These are phyloP conservation scores for Amblyopsis rosae DNA, from an alignment of 2,113 vertebrate genomes.

Conservation along the genomic window DNA sequence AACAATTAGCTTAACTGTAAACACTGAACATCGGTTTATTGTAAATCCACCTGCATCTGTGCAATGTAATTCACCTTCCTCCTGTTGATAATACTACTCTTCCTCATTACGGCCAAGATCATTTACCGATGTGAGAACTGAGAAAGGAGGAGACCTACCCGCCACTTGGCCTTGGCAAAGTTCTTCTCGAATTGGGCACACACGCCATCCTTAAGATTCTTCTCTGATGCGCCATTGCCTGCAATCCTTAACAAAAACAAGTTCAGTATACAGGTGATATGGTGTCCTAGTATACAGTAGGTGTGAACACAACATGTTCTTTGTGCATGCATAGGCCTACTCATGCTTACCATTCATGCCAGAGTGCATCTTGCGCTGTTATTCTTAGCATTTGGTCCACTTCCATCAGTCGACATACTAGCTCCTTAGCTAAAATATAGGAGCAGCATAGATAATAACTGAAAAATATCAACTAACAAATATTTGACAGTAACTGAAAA, in stretches of 20 bases:
- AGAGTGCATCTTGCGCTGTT: conserved; percentile 81
- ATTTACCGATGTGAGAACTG: not conserved
- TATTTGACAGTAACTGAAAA: no score
- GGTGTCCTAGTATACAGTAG: not conserved
- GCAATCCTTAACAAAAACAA: conserved; percentile 75
- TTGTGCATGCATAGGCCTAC: conserved; percentile 2
- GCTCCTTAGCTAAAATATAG: conserved; percentile 77
- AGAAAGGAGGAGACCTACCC: conserved; percentile 69
- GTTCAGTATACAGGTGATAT: conserved; percentile 17
- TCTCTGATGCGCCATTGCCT: conserved; percentile 83
- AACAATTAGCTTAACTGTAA: not conserved
- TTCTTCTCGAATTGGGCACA: conserved; percentile 88
- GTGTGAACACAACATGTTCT: conserved; percentile 4
- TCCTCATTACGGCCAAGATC: conserved; percentile 6
- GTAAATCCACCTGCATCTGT: no score
- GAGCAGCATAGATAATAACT: not conserved
- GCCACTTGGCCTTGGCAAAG: conserved; percentile 87
- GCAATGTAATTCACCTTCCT: not conserved
- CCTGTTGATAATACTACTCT: not conserved
- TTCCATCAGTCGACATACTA: conserved; percentile 84
- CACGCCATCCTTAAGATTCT: conserved; percentile 84
- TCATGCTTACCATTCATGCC: conserved; percentile 77
- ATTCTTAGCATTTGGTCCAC: conserved; percentile 85
- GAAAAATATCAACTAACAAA: not conserved
- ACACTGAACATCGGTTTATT: not conserved